Conservation (phyloP, 2,888 invertebrate species). For the Acronicta alni region DNA sequence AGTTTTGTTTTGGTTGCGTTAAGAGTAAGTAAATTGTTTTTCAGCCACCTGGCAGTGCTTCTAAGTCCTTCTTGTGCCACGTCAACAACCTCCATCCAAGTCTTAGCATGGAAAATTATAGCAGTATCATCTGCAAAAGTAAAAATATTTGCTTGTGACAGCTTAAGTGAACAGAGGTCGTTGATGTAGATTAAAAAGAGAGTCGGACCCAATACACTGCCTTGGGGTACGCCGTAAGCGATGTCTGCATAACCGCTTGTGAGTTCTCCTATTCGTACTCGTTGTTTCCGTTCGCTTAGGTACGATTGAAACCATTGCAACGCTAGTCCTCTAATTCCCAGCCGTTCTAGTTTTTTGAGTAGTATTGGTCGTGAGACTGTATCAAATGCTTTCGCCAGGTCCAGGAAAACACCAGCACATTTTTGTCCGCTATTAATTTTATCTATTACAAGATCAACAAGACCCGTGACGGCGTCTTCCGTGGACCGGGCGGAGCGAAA, state of each 20-base stretch:
- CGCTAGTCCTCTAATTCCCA: neutral
- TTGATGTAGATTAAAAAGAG: neutral
- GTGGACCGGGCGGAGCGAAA: too few species aligned
- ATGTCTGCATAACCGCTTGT: neutral
- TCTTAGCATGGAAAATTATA: slow-evolving; percentile 4
- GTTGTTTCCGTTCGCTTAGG: neutral
- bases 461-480: too few species aligned
- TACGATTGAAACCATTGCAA: neutral
- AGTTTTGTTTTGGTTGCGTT: slow-evolving; percentile 2
- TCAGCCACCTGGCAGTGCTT: neutral
- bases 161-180: slow-evolving; percentile 4
- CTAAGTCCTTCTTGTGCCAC: slow-evolving; percentile 1
- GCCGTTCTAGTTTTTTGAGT: neutral
- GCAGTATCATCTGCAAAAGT: slow-evolving; percentile 10
- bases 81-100: slow-evolving; percentile 1
- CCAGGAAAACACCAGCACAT: too few species aligned
- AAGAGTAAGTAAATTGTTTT: slow-evolving; percentile 2
- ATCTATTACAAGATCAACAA: too few species aligned
- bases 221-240: neutral
- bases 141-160: neutral
- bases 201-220: neutral
- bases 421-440: too few species aligned
- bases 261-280: neutral
- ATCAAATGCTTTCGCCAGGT: too few species aligned
- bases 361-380: too few species aligned